These are phyloP conservation scores for Beroe forskalii DNA, from an alignment of 37 sponge, comb jelly and placozoan species.

Conservation along the genomic window DNA sequence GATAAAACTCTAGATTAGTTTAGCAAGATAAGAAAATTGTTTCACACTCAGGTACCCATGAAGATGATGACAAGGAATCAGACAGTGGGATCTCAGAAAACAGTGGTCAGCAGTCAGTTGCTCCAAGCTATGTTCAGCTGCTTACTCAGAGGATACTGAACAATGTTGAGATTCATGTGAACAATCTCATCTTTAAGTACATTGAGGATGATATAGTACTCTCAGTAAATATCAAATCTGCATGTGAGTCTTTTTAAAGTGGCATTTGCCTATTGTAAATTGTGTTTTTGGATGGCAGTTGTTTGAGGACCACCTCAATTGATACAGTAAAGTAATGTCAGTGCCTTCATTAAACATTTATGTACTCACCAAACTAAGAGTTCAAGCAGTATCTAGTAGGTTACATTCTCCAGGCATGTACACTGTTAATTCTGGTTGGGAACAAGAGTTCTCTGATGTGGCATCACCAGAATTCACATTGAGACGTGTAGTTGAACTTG, in stretches of 20 bases:
- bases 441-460: slow-evolving; percentile 69
- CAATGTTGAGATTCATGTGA: slow-evolving; percentile 69
- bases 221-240: slow-evolving; percentile 72
- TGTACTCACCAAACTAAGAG: too few relatives aligned
- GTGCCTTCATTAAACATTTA: too few relatives aligned
- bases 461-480: slow-evolving; percentile 68
- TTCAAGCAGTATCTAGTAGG: too few relatives aligned
- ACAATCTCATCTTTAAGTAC: slow-evolving; percentile 73
- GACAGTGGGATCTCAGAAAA: slow-evolving; percentile 59
- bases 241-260: slow-evolving; percentile 10
- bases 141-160: slow-evolving; percentile 74
- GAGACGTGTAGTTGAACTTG: slow-evolving; percentile 70
- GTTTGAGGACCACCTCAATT: too few relatives aligned
- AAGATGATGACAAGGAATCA: slow-evolving; percentile 54
- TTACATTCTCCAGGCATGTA: slow-evolving; percentile 69
- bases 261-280: too few relatives aligned
- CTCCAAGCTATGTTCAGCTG: slow-evolving; percentile 58
- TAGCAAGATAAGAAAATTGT: too few relatives aligned
- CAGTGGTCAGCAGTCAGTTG: slow-evolving; percentile 4
- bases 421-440: slow-evolving; percentile 78
- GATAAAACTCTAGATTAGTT: too few relatives aligned
- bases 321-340: too few relatives aligned
- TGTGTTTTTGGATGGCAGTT: too few relatives aligned
- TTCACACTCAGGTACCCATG: neutral
- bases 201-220: slow-evolving; percentile 81